A percentile compares a stretch with the other conserved stretches of the same genome.
These are phyloP conservation scores for Eilema depressum DNA, from an alignment of 2,888 invertebrate genomes.

Conservation along the genomic window DNA sequence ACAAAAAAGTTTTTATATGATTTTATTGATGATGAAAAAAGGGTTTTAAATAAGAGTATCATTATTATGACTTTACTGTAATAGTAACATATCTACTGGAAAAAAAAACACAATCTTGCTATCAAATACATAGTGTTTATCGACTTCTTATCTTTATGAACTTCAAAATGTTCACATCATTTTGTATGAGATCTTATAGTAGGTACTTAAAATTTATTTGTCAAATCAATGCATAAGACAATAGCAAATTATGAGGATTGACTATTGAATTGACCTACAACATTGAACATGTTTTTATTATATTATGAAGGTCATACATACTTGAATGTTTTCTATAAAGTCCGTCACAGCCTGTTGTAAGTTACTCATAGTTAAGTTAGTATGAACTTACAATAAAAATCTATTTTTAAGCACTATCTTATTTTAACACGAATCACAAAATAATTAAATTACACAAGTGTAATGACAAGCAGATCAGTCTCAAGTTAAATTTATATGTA, in stretches of 20 bases:
- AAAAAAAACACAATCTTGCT: not conserved
- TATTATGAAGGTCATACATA: constrained; percentile 55
- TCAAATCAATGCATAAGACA: not conserved
- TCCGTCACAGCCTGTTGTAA: constrained; percentile 64
- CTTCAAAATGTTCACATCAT: not conserved
- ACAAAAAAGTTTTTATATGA: not conserved
- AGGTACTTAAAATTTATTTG: not conserved
- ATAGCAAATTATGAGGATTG: not conserved
- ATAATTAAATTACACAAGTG: not conserved
- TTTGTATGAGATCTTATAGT: not conserved
- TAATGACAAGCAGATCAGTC: not conserved
- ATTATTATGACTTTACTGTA: not conserved
- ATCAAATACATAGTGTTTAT: not conserved
- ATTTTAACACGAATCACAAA: not conserved
- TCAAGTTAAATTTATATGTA: not conserved
- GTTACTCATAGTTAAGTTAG: constrained; percentile 57
- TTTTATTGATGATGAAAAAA: not conserved
- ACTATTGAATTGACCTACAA: too few species aligned
- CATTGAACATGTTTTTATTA: not conserved
- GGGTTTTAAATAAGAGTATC: not conserved
- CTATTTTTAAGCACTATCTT: not conserved
- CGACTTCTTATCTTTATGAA: not conserved
- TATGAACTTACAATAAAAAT: not conserved
- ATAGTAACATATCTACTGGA: not conserved
- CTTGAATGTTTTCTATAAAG: constrained; percentile 59